A percentile compares a stretch with the other conserved stretches of the same genome.
These are phyloP conservation scores for Epinotia nisella DNA, from an alignment of 2,888 invertebrate species.

Conservation along the genomic window DNA sequence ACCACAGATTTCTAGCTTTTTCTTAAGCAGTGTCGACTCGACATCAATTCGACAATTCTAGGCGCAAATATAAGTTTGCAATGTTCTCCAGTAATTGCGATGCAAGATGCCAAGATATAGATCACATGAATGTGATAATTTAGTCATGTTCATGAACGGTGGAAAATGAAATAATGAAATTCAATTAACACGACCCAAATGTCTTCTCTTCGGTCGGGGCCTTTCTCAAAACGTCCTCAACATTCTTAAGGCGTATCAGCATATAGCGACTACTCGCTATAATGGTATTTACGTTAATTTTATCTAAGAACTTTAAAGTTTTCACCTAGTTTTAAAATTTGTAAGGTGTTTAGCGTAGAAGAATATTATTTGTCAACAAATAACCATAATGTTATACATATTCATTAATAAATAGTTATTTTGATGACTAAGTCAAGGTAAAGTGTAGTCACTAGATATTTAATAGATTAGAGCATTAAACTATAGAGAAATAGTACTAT, in stretches of 20 bases:
- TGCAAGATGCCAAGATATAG: slow-evolving; percentile 20
- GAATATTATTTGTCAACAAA: slow-evolving; percentile 79
- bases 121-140: slow-evolving; percentile 17
- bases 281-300: slow-evolving; percentile 61
- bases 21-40: not conserved
- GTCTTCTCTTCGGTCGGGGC: slow-evolving; percentile 8
- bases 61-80: not conserved
- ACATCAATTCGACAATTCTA: not conserved
- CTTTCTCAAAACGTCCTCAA: slow-evolving; percentile 62
- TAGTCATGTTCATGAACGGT: slow-evolving; percentile 23
- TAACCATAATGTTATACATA: slow-evolving; percentile 68
- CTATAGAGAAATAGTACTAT: slow-evolving; percentile 70
- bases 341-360: slow-evolving; percentile 81
- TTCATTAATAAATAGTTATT: slow-evolving; percentile 66
- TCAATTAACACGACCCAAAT: slow-evolving; percentile 29
- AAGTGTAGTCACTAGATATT: slow-evolving; percentile 68
- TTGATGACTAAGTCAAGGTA: slow-evolving; percentile 65
- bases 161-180: slow-evolving; percentile 28
- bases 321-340: slow-evolving; percentile 71
- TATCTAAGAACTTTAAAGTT: slow-evolving; percentile 72
- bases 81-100: not conserved
- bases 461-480: slow-evolving; percentile 71
- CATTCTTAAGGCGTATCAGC: slow-evolving; percentile 70
- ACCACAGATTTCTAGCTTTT: not conserved
- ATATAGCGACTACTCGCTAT: slow-evolving; percentile 67